Conservation (phyloP, 2,113 vertebrate species). For the Mungos mungo region DNA sequence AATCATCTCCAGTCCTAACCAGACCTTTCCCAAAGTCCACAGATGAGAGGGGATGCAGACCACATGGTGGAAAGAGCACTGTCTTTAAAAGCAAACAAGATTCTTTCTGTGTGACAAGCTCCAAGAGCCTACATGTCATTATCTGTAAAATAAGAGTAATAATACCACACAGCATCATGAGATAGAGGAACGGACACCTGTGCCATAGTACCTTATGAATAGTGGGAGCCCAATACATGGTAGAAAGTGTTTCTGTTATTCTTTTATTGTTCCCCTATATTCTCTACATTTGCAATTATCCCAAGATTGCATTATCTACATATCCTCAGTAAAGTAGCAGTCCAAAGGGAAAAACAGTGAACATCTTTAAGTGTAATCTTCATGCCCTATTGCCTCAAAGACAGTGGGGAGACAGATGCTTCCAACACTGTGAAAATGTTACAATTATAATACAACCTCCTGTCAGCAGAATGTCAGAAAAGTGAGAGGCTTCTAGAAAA, state of each 20-base stretch:
- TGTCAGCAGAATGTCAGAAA: conserved; percentile 36
- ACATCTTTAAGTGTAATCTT: conserved; percentile 11
- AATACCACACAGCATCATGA: background rate
- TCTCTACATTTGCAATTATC: background rate
- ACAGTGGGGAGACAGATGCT: background rate
- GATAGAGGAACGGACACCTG: background rate
- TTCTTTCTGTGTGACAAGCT: background rate
- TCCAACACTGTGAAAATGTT: background rate
- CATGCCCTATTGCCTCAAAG: conserved; percentile 29
- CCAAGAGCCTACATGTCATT: background rate
- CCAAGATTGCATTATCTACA: background rate
- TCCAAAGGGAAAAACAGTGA: background rate
- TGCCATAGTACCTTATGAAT: background rate
- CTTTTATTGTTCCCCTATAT: background rate
- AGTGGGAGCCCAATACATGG: background rate
- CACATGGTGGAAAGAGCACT: background rate
- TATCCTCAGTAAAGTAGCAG: background rate
- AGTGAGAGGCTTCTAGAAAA: conserved; percentile 21
- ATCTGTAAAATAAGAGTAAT: background rate
- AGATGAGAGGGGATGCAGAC: background rate
- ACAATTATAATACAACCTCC: background rate
- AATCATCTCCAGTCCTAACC: background rate
- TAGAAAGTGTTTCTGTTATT: background rate
- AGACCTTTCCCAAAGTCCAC: background rate
- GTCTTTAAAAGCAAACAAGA: background rate